phyloP scores from a whole-genome alignment of 2,797 vertebrate species.

The Iguana delicatissima region DNA sequence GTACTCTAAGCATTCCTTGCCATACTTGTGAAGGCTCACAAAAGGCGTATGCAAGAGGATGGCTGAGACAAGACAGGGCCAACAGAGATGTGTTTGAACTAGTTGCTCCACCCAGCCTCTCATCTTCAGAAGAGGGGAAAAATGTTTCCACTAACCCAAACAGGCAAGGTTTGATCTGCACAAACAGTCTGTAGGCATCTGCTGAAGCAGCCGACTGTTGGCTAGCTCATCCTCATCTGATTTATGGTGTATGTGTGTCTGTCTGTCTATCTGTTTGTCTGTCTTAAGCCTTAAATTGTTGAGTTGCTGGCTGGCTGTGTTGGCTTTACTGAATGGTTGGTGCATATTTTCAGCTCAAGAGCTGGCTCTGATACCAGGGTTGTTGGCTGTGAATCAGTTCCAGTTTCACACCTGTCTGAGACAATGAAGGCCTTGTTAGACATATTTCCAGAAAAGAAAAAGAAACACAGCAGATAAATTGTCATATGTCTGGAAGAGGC shows the following conservation, averaged over 20 bases:
- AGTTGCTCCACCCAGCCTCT: constrained; percentile 80
- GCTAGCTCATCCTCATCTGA: constrained; percentile 81
- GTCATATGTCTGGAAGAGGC: constrained; percentile 46
- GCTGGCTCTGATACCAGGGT: constrained; percentile 78
- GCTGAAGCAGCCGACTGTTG: constrained; percentile 80
- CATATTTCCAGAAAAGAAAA: constrained; percentile 68
- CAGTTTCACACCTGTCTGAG: constrained; percentile 86
- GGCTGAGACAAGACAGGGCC: constrained; percentile 82
- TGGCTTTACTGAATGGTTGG: constrained; percentile 76
- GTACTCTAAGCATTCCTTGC: constrained; percentile 69
- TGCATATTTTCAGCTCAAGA: constrained; percentile 78
- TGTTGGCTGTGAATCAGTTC: constrained; percentile 76
- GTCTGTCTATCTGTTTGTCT: constrained; percentile 69
- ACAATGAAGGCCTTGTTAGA: constrained; percentile 87
- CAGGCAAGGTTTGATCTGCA: constrained; percentile 79
- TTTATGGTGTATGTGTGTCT: constrained; percentile 78
- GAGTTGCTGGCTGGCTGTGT: constrained; percentile 81
- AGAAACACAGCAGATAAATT: constrained; percentile 8
- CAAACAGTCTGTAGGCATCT: constrained; percentile 83
- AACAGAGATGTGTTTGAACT: constrained; percentile 73
- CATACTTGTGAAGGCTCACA: constrained; percentile 63
- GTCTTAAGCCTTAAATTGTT: constrained; percentile 81
- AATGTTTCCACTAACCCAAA: constrained; percentile 77
- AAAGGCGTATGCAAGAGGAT: constrained; percentile 62
- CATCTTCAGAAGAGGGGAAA: constrained; percentile 68